Evolutionary conservation across 1,140 invertebrate species (phyloP).

Genomic region (Caenorhabditis brenneri): DNA sequence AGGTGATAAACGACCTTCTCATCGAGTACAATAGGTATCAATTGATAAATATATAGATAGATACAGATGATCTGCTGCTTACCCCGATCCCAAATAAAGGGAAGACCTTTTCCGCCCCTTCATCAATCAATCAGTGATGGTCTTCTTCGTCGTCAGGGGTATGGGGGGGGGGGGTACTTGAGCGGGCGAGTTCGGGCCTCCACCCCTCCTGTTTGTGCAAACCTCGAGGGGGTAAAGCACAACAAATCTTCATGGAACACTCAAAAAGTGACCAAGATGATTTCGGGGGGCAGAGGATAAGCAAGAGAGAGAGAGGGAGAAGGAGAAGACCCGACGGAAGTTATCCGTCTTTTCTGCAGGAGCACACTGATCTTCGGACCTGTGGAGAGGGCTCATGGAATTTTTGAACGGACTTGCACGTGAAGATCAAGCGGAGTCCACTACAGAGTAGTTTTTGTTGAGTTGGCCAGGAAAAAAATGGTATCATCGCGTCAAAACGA

Average conservation of each 20-base stretch:
- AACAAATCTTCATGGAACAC: conserved; percentile 35
- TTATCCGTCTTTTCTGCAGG: background rate
- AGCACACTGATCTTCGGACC: background rate
- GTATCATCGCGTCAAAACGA: background rate
- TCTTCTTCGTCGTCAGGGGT: background rate
- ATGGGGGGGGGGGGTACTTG: no score
- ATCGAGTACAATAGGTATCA: background rate
- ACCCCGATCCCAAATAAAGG: background rate
- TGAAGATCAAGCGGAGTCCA: background rate
- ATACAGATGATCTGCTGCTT: background rate
- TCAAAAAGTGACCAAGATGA: conserved; percentile 10
- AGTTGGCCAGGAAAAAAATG: no score
- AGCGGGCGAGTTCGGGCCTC: background rate
- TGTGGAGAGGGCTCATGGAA: background rate
- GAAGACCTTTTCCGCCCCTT: no score
- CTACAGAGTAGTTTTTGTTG: background rate
- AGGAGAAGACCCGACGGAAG: conserved; percentile 7
- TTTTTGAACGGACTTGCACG: background rate
- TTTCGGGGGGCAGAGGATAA: no score
- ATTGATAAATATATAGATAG: background rate
- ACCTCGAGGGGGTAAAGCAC: conserved; percentile 4
- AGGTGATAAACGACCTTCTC: conserved; percentile 11
- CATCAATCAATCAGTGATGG: conserved; percentile 33
- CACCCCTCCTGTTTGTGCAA: conserved; percentile 10
- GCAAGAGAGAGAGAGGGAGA: background rate